These are phyloP conservation scores for Florisuga fusca DNA, from an alignment of 2,797 vertebrate species.

Conservation along the genomic window DNA sequence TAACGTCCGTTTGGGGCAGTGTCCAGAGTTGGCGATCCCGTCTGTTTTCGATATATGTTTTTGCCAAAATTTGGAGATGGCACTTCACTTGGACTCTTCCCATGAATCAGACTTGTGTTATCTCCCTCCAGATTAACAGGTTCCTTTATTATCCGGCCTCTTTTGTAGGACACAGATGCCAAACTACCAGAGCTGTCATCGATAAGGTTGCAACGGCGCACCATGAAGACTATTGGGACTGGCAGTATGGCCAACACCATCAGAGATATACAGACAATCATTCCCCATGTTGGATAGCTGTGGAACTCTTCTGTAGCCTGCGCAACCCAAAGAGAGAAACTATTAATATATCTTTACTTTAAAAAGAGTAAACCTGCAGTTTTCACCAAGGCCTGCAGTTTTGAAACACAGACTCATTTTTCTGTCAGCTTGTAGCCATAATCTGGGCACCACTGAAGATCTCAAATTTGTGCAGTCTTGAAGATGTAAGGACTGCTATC, in stretches of 20 bases:
- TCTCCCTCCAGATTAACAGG: constrained; percentile 85
- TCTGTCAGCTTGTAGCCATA: neutral
- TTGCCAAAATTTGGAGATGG: constrained; percentile 91
- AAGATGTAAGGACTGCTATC: neutral
- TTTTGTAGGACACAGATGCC: constrained; percentile 92
- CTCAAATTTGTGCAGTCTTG: neutral
- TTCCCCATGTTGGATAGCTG: constrained; percentile 89
- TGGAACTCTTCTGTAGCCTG: constrained; percentile 86
- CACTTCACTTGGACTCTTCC: constrained; percentile 89
- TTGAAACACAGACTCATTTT: neutral
- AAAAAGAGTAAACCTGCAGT: neutral
- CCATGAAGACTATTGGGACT: constrained; percentile 87
- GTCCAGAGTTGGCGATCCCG: constrained; percentile 81
- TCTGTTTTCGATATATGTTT: constrained; percentile 91
- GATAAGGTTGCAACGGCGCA: constrained; percentile 89
- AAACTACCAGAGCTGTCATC: constrained; percentile 81
- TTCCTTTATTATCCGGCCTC: constrained; percentile 93
- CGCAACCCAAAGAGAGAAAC: neutral
- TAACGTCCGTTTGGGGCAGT: constrained; percentile 92
- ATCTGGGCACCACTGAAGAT: neutral
- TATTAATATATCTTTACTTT: neutral
- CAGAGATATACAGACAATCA: constrained; percentile 88
- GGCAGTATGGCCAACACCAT: constrained; percentile 90
- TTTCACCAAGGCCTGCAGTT: neutral
- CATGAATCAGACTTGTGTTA: constrained; percentile 90